phyloP scores from a whole-genome alignment of 1,140 invertebrate species.

The Lordiphosa mommai region DNA sequence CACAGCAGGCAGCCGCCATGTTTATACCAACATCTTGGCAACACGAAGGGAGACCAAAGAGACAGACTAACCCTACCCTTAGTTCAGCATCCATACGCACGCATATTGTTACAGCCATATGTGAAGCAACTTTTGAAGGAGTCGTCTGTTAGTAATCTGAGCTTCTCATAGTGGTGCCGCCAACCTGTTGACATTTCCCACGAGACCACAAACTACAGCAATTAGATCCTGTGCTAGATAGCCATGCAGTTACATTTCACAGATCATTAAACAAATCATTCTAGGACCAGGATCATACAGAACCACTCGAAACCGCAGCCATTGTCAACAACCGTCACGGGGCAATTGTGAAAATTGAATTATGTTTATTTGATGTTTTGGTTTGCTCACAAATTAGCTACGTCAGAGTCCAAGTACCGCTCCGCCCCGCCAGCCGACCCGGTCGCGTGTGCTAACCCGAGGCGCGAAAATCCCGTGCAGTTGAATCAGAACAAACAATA shows the following conservation, averaged over 20 bases:
- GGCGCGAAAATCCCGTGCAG: conserved; percentile 72
- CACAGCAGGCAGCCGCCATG: conserved; percentile 65
- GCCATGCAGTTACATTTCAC: conserved; percentile 37
- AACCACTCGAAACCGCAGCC: conserved; percentile 57
- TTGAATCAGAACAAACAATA: conserved; percentile 63
- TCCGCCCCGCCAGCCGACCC: conserved; percentile 28
- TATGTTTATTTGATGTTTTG: conserved; percentile 79
- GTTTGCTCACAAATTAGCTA: conserved; percentile 76
- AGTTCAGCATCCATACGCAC: neutral
- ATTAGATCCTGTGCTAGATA: conserved; percentile 42
- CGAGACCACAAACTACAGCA: conserved; percentile 34
- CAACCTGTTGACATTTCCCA: conserved; percentile 69
- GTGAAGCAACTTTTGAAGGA: neutral
- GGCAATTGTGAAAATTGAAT: conserved; percentile 78
- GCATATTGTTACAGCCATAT: conserved; percentile 28
- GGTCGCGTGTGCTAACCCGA: conserved; percentile 64
- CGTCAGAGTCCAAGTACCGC: conserved; percentile 39
- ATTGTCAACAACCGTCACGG: conserved; percentile 40
- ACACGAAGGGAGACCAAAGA: neutral
- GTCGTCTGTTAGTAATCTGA: conserved; percentile 57
- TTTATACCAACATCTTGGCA: conserved; percentile 27
- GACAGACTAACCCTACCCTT: neutral
- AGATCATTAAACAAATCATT: conserved; percentile 50
- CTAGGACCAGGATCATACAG: conserved; percentile 5
- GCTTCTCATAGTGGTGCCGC: conserved; percentile 29